These are phyloP conservation scores for Hirtodrosophila alboralis DNA, from an alignment of 2,888 invertebrate genomes.

Conservation along the genomic window DNA sequence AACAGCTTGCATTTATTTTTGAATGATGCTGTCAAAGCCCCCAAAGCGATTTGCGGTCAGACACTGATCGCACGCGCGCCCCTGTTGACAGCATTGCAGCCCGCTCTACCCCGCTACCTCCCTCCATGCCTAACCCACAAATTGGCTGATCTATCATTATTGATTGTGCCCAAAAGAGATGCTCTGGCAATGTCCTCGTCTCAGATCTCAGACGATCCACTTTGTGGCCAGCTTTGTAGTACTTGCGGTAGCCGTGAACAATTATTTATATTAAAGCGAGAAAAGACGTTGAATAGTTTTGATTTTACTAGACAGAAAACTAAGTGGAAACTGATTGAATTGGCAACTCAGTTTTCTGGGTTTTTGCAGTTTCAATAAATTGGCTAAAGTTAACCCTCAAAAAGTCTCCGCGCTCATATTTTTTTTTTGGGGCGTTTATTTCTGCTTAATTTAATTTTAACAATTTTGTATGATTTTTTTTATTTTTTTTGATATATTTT, in stretches of 20 bases:
- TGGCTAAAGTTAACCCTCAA: conserved; percentile 20
- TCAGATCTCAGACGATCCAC: conserved; percentile 28
- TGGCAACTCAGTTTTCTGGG: too few relatives aligned
- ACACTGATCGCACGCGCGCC: conserved; percentile 72
- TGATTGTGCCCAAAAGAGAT: conserved; percentile 79
- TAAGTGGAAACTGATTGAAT: conserved; percentile 5
- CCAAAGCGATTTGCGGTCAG: conserved; percentile 76
- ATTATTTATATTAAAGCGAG: conserved; percentile 74
- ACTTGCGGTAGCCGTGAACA: conserved; percentile 63
- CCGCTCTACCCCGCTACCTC: background rate
- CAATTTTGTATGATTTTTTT: conserved; percentile 55
- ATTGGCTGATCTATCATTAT: conserved; percentile 75
- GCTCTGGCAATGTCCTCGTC: background rate
- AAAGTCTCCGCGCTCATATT: conserved; percentile 28
- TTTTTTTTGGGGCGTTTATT: conserved; percentile 81
- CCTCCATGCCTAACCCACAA: conserved; percentile 3
- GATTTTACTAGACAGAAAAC: conserved; percentile 13
- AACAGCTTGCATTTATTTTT: conserved; percentile 51
- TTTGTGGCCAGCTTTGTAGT: conserved; percentile 47
- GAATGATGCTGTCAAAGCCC: conserved; percentile 78
- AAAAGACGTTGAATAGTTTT: conserved; percentile 32
- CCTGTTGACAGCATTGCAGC: conserved; percentile 52
- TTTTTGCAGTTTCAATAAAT: conserved; percentile 18
- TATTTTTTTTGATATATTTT: conserved; percentile 29
- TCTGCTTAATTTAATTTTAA: conserved; percentile 78